Evolutionary conservation across 2,888 invertebrate species (phyloP).

Genomic region (Drosophila lacicola): DNA sequence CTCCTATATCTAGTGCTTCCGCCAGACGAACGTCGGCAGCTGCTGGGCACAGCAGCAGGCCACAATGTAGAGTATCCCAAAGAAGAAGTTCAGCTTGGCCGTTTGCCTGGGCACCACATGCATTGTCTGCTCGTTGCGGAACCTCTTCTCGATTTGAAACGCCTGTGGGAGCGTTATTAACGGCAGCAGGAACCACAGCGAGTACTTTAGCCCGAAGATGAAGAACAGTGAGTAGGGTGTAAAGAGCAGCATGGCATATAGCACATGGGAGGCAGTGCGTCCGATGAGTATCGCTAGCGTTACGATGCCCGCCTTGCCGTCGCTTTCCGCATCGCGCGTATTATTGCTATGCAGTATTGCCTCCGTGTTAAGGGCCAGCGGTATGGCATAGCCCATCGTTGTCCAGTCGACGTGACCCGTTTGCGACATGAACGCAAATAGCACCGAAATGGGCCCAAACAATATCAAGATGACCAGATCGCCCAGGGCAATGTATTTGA

Average conservation of each 20-base stretch:
- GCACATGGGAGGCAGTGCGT: slow-evolving; percentile 94
- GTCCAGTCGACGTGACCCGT: slow-evolving; percentile 96
- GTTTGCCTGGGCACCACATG: slow-evolving; percentile 94
- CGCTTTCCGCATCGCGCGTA: slow-evolving; percentile 95
- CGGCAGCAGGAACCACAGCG: slow-evolving; percentile 95
- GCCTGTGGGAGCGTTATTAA: slow-evolving; percentile 94
- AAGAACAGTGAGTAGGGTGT: slow-evolving; percentile 96
- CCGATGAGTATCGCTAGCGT: slow-evolving; percentile 98
- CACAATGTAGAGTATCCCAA: slow-evolving; percentile 95
- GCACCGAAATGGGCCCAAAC: slow-evolving; percentile 96
- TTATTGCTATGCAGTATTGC: slow-evolving; percentile 98
- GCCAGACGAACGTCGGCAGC: slow-evolving; percentile 86
- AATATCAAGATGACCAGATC: slow-evolving; percentile 96
- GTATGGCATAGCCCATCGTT: slow-evolving; percentile 96
- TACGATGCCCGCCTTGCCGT: slow-evolving; percentile 95
- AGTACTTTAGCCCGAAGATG: slow-evolving; percentile 93
- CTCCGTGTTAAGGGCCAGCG: slow-evolving; percentile 96
- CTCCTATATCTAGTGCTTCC: slow-evolving; percentile 67
- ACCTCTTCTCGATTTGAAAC: slow-evolving; percentile 95
- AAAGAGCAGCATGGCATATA: slow-evolving; percentile 95
- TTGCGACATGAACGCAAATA: slow-evolving; percentile 97
- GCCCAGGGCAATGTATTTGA: slow-evolving; percentile 97
- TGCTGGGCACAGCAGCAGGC: slow-evolving; percentile 90
- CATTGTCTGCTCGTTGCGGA: slow-evolving; percentile 92
- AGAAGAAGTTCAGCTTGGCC: slow-evolving; percentile 94